Base-by-base conservation (phyloP, 2,888 invertebrate genomes). In the Pyrgus malvae region DNA sequence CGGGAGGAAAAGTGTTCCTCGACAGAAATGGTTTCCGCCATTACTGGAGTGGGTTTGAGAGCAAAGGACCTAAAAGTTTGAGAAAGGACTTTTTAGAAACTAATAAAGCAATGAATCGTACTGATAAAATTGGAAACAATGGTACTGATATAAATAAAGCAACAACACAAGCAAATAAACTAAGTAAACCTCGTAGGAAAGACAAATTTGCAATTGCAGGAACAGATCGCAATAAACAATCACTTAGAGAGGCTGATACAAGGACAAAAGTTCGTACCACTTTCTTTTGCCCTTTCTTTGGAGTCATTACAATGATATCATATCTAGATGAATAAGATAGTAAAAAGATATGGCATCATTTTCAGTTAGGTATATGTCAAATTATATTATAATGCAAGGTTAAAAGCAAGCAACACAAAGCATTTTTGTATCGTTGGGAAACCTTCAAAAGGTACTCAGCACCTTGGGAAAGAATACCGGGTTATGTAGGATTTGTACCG, bases 261-360 rank as follows among this genome's bases (percentile, higher is more conserved):
- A 63, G 55, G 41, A 72, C 61, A 6, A 45, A 78, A 1, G 74
- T 70, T 0, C 68, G 60, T 48, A 76, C 78, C 0, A 70, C 79
- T 0, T 81, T 85, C 49, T 86, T 76, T 51, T 87, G 86, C 49
- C 87, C 87, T 0, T 84, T 75, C 55, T 74, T 86, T 35, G 86
- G 87, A 7, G 65, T 83, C 2, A 68, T 87, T 6, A 77, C 69
- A 8, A 78, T 85, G 79, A 56, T 63, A 3, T 46, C 68, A 6
- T 49, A 61, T 17, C 56, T 67, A 17, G 58, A 63, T 3, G 11
- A 8, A 8, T 9, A 38, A n/a, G 5, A n/a, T 9, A 37, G 8
- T 16, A 4, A 14, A 12, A 33, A 29, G n/a, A 9, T n/a, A n/a
- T n/a, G n/a, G n/a, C n/a, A n/a, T n/a, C n/a, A n/a, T n/a, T n/a